A percentile compares a stretch with the other conserved stretches of the same genome.
Evolutionary conservation across 2,797 vertebrate species (phyloP).

Genomic region (Aeoliscus strigatus): DNA sequence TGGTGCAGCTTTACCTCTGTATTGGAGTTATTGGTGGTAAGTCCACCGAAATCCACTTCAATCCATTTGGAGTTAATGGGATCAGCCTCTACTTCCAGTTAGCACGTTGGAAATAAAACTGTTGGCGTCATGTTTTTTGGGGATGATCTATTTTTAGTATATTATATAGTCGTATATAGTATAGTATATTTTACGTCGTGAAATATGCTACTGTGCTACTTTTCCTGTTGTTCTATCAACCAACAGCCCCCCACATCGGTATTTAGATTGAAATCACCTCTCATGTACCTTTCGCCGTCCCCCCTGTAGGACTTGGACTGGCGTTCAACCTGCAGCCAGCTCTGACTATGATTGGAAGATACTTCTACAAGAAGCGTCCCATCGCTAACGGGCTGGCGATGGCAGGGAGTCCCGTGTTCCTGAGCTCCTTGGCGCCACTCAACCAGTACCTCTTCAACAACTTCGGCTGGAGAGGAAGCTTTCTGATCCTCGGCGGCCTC

Average conservation of each 20-base stretch:
- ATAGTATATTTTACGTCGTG: too few species aligned
- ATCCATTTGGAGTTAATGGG: slow-evolving; percentile 18
- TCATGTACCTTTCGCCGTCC: slow-evolving; percentile 16
- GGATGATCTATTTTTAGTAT: neutral
- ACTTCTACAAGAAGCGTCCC: slow-evolving; percentile 90
- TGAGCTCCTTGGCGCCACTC: slow-evolving; percentile 91
- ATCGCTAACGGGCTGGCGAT: slow-evolving; percentile 93
- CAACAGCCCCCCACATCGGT: too few species aligned
- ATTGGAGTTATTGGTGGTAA: slow-evolving; percentile 91
- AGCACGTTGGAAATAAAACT: slow-evolving; percentile 24
- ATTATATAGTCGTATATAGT: too few species aligned
- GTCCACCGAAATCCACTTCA: slow-evolving; percentile 41
- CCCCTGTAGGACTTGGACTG: slow-evolving; percentile 83
- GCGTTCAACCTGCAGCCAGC: slow-evolving; percentile 97
- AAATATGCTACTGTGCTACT: too few species aligned
- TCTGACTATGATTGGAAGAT: slow-evolving; percentile 93
- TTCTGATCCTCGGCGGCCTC: slow-evolving; percentile 88
- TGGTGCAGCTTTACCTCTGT: slow-evolving; percentile 88
- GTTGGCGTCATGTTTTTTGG: neutral
- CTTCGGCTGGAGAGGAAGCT: slow-evolving; percentile 95
- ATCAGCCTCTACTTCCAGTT: slow-evolving; percentile 17
- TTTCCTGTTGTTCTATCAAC: too few species aligned
- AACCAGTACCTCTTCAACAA: slow-evolving; percentile 92
- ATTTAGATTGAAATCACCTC: neutral
- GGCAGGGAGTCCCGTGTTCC: slow-evolving; percentile 96